Evolutionary conservation across 2,113 vertebrate genomes (phyloP), one percentile per base, ranked within the genome.

Genomic region (Boulengeromyrus knoepffleri): DNA sequence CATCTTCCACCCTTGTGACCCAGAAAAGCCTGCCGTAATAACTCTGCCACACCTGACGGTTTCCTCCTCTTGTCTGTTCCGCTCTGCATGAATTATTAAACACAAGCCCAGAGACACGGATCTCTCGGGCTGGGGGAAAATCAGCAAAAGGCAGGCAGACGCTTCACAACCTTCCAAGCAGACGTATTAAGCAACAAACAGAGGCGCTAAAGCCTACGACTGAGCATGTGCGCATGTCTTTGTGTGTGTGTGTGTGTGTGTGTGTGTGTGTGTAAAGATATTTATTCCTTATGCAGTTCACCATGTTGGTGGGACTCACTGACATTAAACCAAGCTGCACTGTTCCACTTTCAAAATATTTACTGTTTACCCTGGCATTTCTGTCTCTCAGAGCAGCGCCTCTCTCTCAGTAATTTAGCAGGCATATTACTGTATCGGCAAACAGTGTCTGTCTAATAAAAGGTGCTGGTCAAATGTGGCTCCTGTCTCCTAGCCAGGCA

Each of bases 41-140:
- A 62, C 52, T 45, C 77, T 84, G 50, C 17, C 36, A 62, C n/a
- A 85, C 89, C 52, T 89, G 77, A 89, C 80, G 83, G 42, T 62
- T 80, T 56, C 49, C 74, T 84, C 15, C 36, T 52, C 88, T 56
- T 50, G 21, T 56, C 74, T 45, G 24, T 85, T 62, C 77, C 24
- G 80, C 80, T 85, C 89, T 31, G 52, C 50, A 84, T 89, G 80
- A 89, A 89, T 89, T 89, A 89, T 89, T 89, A 85, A 89, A 84
- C 21, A 56, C 77, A 58, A 31, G 62, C 80, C 9, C 74, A 27
- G 52, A 62, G 89, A 85, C 62, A 62, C 50, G 21, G 52, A 39
- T 36, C 74, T 56, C 77, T 46, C 52, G 24, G 70, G n/a, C 24
- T 49, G 89, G 74, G 27, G 50, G 47, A 21, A 85, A n/a, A 80